phyloP scores from a whole-genome alignment of 2,797 vertebrate genomes.

The Oreochromis mossambicus region DNA sequence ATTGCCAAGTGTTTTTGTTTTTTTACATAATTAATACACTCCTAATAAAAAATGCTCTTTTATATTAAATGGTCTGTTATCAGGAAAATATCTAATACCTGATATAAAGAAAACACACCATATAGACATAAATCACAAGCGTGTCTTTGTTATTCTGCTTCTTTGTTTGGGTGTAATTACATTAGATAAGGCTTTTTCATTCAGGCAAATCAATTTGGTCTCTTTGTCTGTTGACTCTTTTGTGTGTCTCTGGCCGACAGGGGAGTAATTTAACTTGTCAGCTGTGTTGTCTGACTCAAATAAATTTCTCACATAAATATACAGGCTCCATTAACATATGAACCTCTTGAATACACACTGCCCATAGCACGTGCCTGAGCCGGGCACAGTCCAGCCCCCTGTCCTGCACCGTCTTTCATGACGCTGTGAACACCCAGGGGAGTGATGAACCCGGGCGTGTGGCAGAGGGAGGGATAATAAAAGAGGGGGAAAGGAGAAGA shows the following conservation, averaged over 20 bases:
- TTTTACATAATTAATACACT: not conserved
- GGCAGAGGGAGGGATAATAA: conserved; percentile 46
- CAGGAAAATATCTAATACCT: not conserved
- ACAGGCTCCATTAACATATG: conserved; percentile 43
- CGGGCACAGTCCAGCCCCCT: conserved; percentile 2
- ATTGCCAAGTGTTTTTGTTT: not conserved
- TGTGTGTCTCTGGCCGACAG: conserved; percentile 40
- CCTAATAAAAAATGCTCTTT: not conserved
- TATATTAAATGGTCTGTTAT: not conserved
- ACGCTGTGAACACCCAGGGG: conserved; percentile 47
- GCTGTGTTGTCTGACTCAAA: conserved; percentile 25
- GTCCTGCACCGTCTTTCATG: conserved; percentile 45
- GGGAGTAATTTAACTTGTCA: conserved; percentile 51
- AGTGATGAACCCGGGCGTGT: conserved; percentile 51
- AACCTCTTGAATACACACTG: conserved; percentile 18
- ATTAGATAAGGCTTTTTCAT: conserved; percentile 47
- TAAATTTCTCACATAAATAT: conserved; percentile 8
- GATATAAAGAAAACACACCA: not conserved
- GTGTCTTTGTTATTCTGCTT: conserved; percentile 26
- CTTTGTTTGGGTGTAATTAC: conserved; percentile 59
- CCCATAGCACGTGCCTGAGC: conserved; percentile 33
- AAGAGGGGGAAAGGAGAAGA: not conserved
- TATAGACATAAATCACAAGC: not conserved
- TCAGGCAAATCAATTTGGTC: conserved; percentile 31
- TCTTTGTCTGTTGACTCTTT: conserved; percentile 51